These are phyloP conservation scores for Microcebus lehilahytsara DNA, from an alignment of 2,113 vertebrate species.

Conservation along the genomic window DNA sequence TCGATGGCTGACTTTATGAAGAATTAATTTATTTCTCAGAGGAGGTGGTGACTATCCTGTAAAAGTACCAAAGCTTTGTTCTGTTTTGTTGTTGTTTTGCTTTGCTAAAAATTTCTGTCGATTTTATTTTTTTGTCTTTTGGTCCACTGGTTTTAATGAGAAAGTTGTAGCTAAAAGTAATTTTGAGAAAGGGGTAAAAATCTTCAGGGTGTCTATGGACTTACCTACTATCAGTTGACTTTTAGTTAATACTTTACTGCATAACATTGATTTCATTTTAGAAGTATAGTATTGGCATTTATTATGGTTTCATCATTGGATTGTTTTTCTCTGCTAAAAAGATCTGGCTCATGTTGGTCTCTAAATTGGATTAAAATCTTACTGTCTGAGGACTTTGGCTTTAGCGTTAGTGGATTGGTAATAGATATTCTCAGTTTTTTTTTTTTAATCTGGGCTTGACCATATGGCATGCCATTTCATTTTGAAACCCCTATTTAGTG, in stretches of 20 bases:
- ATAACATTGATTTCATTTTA: not conserved
- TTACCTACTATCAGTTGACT: not conserved
- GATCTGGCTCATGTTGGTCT: conserved; percentile 80
- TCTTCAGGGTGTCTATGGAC: not conserved
- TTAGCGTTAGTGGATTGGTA: conserved; percentile 86
- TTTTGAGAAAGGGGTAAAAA: not conserved
- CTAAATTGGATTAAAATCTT: conserved; percentile 90
- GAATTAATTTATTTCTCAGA: not conserved
- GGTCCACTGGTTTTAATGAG: not conserved
- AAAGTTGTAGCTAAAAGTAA: not conserved
- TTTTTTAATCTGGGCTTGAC: conserved; percentile 83
- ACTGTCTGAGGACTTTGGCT: conserved; percentile 84
- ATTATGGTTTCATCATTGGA: not conserved
- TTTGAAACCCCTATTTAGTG: conserved; percentile 55
- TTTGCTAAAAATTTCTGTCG: not conserved
- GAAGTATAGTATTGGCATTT: not conserved
- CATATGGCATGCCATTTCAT: conserved; percentile 81
- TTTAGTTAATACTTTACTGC: not conserved
- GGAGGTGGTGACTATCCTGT: not conserved
- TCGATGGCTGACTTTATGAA: not conserved
- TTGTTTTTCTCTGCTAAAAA: conserved; percentile 62
- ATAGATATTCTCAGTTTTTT: conserved; percentile 85
- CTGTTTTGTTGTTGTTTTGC: not conserved
- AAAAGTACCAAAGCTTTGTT: not conserved
- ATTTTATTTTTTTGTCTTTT: not conserved